Base-by-base conservation (phyloP, 92 coral and sea anemone species). In the Bergia puertoricense region DNA sequence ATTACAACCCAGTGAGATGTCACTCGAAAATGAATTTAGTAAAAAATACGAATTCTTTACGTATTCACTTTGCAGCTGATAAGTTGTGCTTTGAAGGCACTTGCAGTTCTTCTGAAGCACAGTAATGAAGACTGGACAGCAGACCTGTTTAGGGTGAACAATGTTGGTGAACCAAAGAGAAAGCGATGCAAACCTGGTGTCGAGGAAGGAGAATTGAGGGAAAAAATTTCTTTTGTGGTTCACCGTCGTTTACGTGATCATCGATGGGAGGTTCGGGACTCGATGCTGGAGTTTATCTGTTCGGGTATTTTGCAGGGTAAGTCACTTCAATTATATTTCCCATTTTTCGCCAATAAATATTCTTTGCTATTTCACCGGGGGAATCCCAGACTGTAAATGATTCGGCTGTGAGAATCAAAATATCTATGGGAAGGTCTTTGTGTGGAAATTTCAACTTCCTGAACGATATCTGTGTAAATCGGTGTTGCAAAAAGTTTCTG, bases 241-340 rank as follows among this genome's bases (percentile, higher is more conserved):
- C 94, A 89, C 89, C 94, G 90, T 6, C 91, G 93, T 76, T 87
- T 95, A 50, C 91, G 95, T 42, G 98, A 95, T 77, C 90, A 92
- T 37, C 90, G 94, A 50, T 95, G 98, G 98, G 98, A 95, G 73
- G 93, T 95, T 10, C 92, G 93, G 74, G 98, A 95, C 75, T 95
- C 98, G 2, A 81, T 90, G 9, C 86, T 95, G 83, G 98, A 95
- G 89, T 92, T 95, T 50, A 91, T 95, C 65, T 78, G 67, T 67
- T 78, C 86, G n/a, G 92, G 98, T 92, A 72, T 69, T 67, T 40
- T 51, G 50, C 82, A 54, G 50, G 82, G 89, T 75, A 56, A 86
- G 72, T 18, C 30, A 18, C 5, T 18, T 4, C 5, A 62, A 18
- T 41, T 57, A 11, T 54, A 37, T 65, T 37, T 76, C 30, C 14